Conservation (phyloP, 2,888 invertebrate species). For the Ophonus ardosiacus region DNA sequence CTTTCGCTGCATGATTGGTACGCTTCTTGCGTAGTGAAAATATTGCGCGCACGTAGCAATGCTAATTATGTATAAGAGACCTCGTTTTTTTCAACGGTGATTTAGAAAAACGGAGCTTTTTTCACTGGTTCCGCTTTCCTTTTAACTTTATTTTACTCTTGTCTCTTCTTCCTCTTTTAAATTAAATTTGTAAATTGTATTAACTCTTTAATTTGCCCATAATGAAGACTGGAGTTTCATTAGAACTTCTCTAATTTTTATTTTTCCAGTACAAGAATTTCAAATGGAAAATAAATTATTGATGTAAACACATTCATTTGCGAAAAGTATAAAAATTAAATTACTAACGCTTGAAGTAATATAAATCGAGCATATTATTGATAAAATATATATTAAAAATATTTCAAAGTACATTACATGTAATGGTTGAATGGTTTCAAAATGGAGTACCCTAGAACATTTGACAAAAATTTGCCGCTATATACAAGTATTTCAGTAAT, state of each 20-base stretch:
- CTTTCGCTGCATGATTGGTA: too few species aligned
- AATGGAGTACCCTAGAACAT: too few species aligned
- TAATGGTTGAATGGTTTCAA: too few species aligned
- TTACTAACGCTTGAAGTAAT: background rate
- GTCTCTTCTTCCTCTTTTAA: constrained; percentile 49
- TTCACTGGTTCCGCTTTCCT: constrained; percentile 21
- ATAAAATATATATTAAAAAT: background rate
- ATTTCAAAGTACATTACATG: background rate
- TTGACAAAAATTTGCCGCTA: too few species aligned
- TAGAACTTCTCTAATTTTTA: constrained; percentile 25
- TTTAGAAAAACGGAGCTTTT: constrained; percentile 44
- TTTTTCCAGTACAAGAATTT: constrained; percentile 3
- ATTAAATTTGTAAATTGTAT: constrained; percentile 57
- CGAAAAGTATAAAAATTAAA: background rate
- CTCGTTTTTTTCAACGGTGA: constrained; percentile 41
- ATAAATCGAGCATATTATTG: background rate
- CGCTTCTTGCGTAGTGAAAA: constrained; percentile 1
- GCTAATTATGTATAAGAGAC: constrained; percentile 50
- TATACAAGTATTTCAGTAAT: too few species aligned
- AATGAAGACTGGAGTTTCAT: constrained; percentile 42
- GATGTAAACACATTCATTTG: background rate
- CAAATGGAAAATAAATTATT: constrained; percentile 23
- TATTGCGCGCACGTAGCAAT: constrained; percentile 45
- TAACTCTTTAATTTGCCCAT: constrained; percentile 50
- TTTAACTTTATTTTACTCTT: constrained; percentile 48